Evolutionary conservation across 2,888 invertebrate genomes (phyloP).

Genomic region (Andrena praecox): DNA sequence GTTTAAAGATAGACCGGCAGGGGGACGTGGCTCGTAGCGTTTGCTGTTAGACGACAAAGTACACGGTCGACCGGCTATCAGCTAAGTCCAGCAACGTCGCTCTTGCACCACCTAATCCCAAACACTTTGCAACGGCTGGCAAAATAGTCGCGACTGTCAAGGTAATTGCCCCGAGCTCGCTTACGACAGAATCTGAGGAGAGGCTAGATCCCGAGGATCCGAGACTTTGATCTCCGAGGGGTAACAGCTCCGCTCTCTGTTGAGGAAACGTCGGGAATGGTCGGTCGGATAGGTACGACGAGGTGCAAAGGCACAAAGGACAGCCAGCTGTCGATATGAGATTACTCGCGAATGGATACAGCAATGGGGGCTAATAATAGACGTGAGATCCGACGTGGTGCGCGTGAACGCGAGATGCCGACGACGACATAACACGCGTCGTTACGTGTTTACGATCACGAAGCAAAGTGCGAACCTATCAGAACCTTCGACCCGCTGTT

Average conservation of each 20-base stretch:
- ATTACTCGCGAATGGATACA: constrained; percentile 30
- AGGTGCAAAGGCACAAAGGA: not conserved
- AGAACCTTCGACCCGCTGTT: constrained; percentile 52
- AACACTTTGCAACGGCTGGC: not conserved
- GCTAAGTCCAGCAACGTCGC: not conserved
- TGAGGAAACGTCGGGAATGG: not conserved
- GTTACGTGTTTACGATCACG: constrained; percentile 55
- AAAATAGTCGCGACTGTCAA: not conserved
- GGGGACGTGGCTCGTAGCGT: constrained; percentile 21
- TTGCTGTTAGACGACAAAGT: constrained; percentile 4
- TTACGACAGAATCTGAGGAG: too few relatives aligned
- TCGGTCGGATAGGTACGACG: not conserved
- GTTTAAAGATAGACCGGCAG: constrained; percentile 55
- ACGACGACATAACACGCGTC: constrained; percentile 42
- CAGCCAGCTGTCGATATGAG: constrained; percentile 28
- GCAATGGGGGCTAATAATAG: constrained; percentile 49
- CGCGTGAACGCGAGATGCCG: not conserved
- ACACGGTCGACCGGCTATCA: not conserved
- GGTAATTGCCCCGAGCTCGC: not conserved
- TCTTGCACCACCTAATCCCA: too few relatives aligned
- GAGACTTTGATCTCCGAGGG: not conserved
- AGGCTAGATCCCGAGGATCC: too few relatives aligned
- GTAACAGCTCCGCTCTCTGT: not conserved
- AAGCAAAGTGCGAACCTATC: constrained; percentile 59
- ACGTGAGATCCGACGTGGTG: constrained; percentile 13